A percentile compares a stretch with the other conserved stretches of the same genome.
phyloP scores from a whole-genome alignment of 2,797 vertebrate species.

The Spea hammondii region DNA sequence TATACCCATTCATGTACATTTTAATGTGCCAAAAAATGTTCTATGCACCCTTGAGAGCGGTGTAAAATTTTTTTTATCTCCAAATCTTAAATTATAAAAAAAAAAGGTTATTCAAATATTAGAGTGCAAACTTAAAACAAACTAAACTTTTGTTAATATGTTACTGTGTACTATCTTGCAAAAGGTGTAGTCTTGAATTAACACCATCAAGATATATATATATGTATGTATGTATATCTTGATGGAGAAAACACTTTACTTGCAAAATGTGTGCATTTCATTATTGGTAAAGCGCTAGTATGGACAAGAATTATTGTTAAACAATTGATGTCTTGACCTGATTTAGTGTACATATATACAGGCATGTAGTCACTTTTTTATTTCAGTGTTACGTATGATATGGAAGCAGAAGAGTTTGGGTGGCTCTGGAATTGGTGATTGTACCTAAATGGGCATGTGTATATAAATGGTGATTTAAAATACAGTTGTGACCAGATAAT shows the following conservation, averaged over 20 bases:
- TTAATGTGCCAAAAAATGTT: constrained; percentile 42
- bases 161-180: not conserved
- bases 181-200: not conserved
- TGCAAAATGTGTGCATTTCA: not conserved
- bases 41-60: not conserved
- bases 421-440: constrained; percentile 19
- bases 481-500: not conserved
- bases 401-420: not conserved
- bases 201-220: not conserved
- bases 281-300: not conserved
- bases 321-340: not conserved
- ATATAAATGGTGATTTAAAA: constrained; percentile 10
- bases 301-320: not conserved
- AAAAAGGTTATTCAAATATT: not conserved
- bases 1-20: constrained; percentile 51
- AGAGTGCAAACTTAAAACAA: not conserved
- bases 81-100: not conserved
- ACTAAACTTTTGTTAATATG: not conserved
- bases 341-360: constrained; percentile 7
- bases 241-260: not conserved
- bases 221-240: not conserved
- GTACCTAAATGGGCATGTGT: constrained; percentile 34
- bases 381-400: not conserved
- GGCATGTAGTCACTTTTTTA: constrained; percentile 18
- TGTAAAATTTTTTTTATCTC: not conserved